Conservation (phyloP, 2,113 vertebrate genomes). For the Anoplopoma fimbria region DNA sequence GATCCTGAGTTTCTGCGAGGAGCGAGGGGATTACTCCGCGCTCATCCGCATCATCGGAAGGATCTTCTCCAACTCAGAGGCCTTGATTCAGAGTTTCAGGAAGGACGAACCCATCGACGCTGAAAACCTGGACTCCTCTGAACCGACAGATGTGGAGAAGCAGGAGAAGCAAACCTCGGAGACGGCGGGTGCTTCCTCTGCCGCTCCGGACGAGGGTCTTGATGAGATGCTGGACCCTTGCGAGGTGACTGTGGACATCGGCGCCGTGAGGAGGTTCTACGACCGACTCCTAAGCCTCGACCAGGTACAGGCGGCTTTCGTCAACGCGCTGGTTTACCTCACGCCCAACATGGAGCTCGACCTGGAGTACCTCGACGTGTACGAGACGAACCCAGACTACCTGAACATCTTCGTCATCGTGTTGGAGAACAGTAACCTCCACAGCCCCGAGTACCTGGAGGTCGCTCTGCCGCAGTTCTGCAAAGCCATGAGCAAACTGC, state of each 20-base stretch:
- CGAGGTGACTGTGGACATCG: constrained; percentile 92
- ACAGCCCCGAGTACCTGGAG: constrained; percentile 98
- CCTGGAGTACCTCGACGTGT: constrained; percentile 96
- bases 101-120: constrained; percentile 87
- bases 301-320: constrained; percentile 93
- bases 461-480: constrained; percentile 95
- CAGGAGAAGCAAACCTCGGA: constrained; percentile 84
- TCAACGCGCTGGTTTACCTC: constrained; percentile 95
- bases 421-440: constrained; percentile 98
- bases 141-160: constrained; percentile 87
- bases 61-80: constrained; percentile 94
- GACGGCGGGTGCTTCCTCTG: constrained; percentile 84
- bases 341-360: constrained; percentile 98
- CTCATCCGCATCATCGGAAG: constrained; percentile 93
- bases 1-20: constrained; percentile 92
- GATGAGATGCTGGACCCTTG: constrained; percentile 84
- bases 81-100: constrained; percentile 93
- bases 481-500: constrained; percentile 98
- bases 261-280: constrained; percentile 93
- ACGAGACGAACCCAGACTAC: constrained; percentile 94
- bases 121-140: constrained; percentile 86
- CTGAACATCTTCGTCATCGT: constrained; percentile 97
- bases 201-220: constrained; percentile 81
- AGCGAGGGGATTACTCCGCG: constrained; percentile 91
- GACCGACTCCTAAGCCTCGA: constrained; percentile 91